These are phyloP conservation scores for Hiodon alosoides DNA, from an alignment of 2,113 vertebrate species.

Conservation along the genomic window DNA sequence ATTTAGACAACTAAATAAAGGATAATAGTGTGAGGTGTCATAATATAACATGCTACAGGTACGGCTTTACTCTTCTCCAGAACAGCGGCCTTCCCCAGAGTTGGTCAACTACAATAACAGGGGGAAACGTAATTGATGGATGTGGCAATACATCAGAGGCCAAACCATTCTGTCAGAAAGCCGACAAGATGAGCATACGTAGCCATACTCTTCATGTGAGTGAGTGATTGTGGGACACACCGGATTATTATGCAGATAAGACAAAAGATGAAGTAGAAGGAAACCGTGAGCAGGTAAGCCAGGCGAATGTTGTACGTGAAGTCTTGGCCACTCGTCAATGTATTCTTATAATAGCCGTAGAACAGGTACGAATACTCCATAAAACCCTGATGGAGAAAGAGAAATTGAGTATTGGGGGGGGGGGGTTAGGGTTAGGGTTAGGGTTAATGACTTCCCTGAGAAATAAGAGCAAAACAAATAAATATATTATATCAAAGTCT, in stretches of 20 bases:
- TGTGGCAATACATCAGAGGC: too few relatives aligned
- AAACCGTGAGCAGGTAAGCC: slow-evolving; percentile 68
- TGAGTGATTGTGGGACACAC: slow-evolving; percentile 47
- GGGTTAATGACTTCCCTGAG: not conserved
- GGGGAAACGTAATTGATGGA: too few relatives aligned
- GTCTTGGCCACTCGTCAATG: slow-evolving; percentile 26
- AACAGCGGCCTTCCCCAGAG: too few relatives aligned
- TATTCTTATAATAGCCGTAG: slow-evolving; percentile 77
- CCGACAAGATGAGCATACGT: too few relatives aligned
- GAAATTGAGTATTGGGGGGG: not conserved
- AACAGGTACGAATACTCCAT: slow-evolving; percentile 80
- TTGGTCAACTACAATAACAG: too few relatives aligned
- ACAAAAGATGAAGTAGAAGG: slow-evolving; percentile 66
- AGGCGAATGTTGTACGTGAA: slow-evolving; percentile 69
- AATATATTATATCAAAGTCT: not conserved
- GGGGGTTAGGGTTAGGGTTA: not conserved
- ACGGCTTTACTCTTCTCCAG: too few relatives aligned
- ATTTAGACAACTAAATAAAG: too few relatives aligned
- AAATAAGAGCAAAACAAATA: not conserved
- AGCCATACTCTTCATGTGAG: not conserved
- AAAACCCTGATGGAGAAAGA: slow-evolving; percentile 62
- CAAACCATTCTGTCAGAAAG: too few relatives aligned
- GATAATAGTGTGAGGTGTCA: too few relatives aligned
- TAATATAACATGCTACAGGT: too few relatives aligned
- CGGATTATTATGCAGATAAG: slow-evolving; percentile 68